Conservation (phyloP, 2,888 invertebrate species). For the Drosophila imparisetae region DNA sequence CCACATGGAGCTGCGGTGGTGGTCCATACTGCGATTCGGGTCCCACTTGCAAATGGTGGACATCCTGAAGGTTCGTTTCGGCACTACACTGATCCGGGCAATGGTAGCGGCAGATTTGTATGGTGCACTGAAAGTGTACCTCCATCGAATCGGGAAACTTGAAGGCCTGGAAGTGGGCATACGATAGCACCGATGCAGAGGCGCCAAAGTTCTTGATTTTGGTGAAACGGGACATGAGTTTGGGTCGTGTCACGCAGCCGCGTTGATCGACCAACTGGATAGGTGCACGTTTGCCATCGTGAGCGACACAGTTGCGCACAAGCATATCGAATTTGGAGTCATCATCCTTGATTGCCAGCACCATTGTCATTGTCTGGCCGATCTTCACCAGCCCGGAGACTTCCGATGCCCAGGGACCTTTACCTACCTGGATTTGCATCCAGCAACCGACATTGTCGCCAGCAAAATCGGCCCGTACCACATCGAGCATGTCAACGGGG, state of each 20-base stretch:
- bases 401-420: conserved; percentile 97
- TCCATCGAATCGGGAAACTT: conserved; percentile 99
- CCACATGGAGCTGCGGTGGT: conserved; percentile 87
- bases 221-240: conserved; percentile 96
- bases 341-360: conserved; percentile 96
- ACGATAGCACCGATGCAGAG: conserved; percentile 95
- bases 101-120: conserved; percentile 96
- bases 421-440: conserved; percentile 98
- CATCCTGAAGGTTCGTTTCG: conserved; percentile 87
- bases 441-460: conserved; percentile 98
- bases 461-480: conserved; percentile 96
- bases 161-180: conserved; percentile 97
- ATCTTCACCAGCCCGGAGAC: conserved; percentile 97
- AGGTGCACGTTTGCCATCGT: conserved; percentile 96
- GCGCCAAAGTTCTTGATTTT: conserved; percentile 98
- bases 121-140: conserved; percentile 97
- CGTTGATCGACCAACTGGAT: conserved; percentile 96
- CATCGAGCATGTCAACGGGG: conserved; percentile 97
- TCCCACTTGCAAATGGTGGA: conserved; percentile 86
- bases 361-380: conserved; percentile 98
- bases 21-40: conserved; percentile 90
- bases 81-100: conserved; percentile 97
- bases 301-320: conserved; percentile 96
- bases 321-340: conserved; percentile 98
- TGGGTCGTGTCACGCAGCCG: conserved; percentile 96